phyloP scores from a whole-genome alignment of 2,888 invertebrate species.

The Spilarctia lutea region DNA sequence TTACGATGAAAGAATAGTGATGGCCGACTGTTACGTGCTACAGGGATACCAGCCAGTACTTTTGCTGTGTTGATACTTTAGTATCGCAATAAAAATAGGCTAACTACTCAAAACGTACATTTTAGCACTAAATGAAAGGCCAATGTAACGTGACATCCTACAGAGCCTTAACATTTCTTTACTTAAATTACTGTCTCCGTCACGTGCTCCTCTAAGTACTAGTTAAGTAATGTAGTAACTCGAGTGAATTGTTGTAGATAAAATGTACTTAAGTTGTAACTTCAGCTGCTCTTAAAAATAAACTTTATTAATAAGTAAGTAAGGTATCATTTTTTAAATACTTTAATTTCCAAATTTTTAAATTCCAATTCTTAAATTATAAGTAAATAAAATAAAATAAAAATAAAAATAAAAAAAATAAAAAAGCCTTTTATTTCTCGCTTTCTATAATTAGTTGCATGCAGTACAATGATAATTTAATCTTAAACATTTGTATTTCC shows the following conservation, averaged over 20 bases:
- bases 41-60: background rate
- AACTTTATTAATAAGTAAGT: background rate
- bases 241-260: background rate
- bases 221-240: conserved; percentile 2
- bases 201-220: conserved; percentile 4
- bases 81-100: background rate
- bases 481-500: too few relatives aligned
- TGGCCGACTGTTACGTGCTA: background rate
- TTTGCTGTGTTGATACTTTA: background rate
- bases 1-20: background rate
- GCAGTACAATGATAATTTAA: too few relatives aligned
- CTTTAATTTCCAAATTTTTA: background rate
- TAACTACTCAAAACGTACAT: background rate
- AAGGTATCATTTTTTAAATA: background rate
- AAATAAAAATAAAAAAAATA: too few relatives aligned
- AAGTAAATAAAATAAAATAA: too few relatives aligned
- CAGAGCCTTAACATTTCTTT: background rate
- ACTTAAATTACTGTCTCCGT: background rate
- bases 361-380: too few relatives aligned
- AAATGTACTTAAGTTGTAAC: background rate
- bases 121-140: background rate
- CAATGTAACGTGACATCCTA: background rate
- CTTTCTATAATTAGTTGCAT: too few relatives aligned
- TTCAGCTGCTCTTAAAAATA: background rate
- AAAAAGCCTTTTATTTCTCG: too few relatives aligned